phyloP scores from a whole-genome alignment of 2,113 vertebrate genomes.

The Chloebia gouldiae region DNA sequence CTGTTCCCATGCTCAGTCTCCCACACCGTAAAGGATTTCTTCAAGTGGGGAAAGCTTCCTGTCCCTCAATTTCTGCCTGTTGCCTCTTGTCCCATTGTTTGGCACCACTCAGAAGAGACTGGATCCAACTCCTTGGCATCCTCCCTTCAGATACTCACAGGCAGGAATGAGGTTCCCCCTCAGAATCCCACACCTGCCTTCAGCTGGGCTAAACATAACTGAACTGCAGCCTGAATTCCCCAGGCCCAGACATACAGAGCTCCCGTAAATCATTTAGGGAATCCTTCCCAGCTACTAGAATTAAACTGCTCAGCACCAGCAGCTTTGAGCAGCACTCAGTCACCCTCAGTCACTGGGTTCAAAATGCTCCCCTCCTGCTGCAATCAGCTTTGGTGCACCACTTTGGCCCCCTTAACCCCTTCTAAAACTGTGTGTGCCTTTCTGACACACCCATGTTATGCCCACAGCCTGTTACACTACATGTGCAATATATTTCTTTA shows the following conservation, averaged over 20 bases:
- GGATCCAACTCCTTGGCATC: not conserved
- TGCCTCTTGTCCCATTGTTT: not conserved
- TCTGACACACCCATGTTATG: not conserved
- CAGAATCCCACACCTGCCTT: not conserved
- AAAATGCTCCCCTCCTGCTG: not conserved
- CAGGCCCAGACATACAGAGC: not conserved
- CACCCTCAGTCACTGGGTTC: not conserved
- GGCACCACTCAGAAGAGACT: not conserved
- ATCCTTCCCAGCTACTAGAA: not conserved
- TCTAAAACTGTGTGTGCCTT: not conserved
- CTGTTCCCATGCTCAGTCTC: not conserved
- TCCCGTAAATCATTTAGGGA: not conserved
- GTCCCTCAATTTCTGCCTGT: not conserved
- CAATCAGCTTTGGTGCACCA: not conserved
- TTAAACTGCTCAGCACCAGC: not conserved
- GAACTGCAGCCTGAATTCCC: not conserved
- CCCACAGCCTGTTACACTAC: fast-evolving
- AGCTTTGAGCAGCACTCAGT: not conserved
- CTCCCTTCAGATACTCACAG: not conserved
- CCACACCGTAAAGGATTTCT: not conserved
- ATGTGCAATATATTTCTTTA: not conserved
- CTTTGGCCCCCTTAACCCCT: not conserved
- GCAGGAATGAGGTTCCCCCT: not conserved
- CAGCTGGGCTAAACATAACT: not conserved
- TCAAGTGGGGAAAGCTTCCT: not conserved